phyloP scores from a whole-genome alignment of 2,797 vertebrate species.

The Cirrhinus molitorella region DNA sequence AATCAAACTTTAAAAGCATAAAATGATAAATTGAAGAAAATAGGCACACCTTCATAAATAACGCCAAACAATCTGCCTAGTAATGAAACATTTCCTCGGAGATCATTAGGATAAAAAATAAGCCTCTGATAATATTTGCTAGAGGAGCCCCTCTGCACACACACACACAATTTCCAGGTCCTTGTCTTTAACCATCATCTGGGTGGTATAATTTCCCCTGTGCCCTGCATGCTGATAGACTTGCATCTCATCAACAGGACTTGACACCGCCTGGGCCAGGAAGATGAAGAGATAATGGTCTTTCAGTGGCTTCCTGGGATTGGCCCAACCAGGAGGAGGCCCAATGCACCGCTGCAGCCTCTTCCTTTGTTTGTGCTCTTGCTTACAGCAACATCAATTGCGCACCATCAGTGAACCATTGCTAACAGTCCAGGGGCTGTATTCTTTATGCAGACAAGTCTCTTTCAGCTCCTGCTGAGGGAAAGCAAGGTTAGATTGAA shows the following conservation, averaged over 20 bases:
- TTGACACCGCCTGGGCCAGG: conserved; percentile 66
- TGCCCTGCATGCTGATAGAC: conserved; percentile 67
- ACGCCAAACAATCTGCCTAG: conserved; percentile 48
- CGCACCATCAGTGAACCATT: conserved; percentile 68
- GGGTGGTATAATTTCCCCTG: conserved; percentile 67
- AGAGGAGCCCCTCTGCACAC: not conserved
- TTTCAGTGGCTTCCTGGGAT: conserved; percentile 69
- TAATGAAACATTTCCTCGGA: conserved; percentile 56
- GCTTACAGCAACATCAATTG: conserved; percentile 74
- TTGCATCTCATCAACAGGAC: conserved; percentile 66
- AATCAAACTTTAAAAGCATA: conserved; percentile 35
- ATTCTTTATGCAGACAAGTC: conserved; percentile 68
- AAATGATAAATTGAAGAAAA: conserved; percentile 50
- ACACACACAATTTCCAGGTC: conserved; percentile 21
- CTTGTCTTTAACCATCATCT: conserved; percentile 57
- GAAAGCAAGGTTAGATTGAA: conserved; percentile 76
- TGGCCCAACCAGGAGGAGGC: conserved; percentile 70
- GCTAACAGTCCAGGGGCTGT: conserved; percentile 64
- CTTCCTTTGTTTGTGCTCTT: conserved; percentile 69
- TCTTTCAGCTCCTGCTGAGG: conserved; percentile 72
- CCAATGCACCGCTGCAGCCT: conserved; percentile 71
- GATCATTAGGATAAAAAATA: conserved; percentile 59
- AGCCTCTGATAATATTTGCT: conserved; percentile 49
- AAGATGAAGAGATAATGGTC: conserved; percentile 70
- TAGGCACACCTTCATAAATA: conserved; percentile 44